Base-by-base conservation (phyloP, 2,888 invertebrate species). In the Mycogona germanica region DNA sequence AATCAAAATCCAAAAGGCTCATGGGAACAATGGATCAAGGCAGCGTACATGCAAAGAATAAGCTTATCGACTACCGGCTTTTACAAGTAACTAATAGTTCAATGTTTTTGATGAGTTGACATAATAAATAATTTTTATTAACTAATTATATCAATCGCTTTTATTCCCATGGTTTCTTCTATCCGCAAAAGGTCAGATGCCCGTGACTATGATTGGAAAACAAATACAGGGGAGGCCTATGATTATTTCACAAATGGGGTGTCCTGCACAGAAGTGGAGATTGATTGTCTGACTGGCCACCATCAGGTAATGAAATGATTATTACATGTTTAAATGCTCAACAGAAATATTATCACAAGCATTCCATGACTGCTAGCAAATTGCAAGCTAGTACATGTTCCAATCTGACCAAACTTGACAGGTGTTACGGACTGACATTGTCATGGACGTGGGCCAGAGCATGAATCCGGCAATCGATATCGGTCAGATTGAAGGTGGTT, bases 391-490 rank as follows among this genome's bases (percentile, higher is more conserved):
- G 23, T 2, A 23, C 26, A 26, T n/a, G 12, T 9, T 12, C 29
- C 5, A 12, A 17, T 7, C 21, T 61, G n/a, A n/a, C n/a, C n/a
- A n/a, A n/a, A n/a, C n/a, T n/a, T n/a, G n/a, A n/a, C 45, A 79
- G 78, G 82, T 93, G 1, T 69, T 89, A 32, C 77, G 84, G 64
- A 84, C 87, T 1, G 92, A 96, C 64, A 93, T 96, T 62, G 92
- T 96, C 0, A 95, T 96, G 95, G 96, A 96, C 72, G 76, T 96
- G 61, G 95, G 95, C 1, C 82, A 87, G 62, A 93, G 93, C 70
- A 72, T 96, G 52, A 96, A 96, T 71, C 96, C 96, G 3, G 93
- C 95, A 1, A 89, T 96, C 59, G 96, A 96, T 64, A 86, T 96
- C 62, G 96, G 95, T 0, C 96, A 96, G 74, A 83, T 96, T 19